A percentile compares a stretch with the other conserved stretches of the same genome.
Evolutionary conservation across 1,140 invertebrate species (phyloP).

Genomic region (Euwallacea fornicatus): DNA sequence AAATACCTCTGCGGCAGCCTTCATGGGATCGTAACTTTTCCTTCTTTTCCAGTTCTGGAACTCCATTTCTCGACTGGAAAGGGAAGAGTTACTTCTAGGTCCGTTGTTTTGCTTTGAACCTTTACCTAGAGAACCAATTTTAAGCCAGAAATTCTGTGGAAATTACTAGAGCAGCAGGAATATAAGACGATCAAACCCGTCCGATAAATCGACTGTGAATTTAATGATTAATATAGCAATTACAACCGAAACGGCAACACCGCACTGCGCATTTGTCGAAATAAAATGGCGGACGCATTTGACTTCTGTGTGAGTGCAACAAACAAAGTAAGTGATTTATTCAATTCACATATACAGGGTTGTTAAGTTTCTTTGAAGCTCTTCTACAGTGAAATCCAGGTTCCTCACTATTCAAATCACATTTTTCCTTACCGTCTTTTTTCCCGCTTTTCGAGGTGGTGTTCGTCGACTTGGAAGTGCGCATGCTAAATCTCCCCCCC

Average conservation of each 20-base stretch:
- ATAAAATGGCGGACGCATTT: too few relatives aligned
- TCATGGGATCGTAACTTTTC: conserved; percentile 89
- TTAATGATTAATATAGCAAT: too few relatives aligned
- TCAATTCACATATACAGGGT: too few relatives aligned
- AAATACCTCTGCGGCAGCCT: conserved; percentile 70
- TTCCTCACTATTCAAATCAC: background rate
- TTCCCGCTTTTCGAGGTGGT: conserved; percentile 38
- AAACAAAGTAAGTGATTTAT: too few relatives aligned
- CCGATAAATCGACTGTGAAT: background rate
- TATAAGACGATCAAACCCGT: background rate
- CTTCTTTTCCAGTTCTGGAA: conserved; percentile 90
- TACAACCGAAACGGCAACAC: too few relatives aligned
- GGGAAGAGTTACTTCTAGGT: conserved; percentile 63
- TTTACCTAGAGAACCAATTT: conserved; percentile 58
- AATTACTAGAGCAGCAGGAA: too few relatives aligned
- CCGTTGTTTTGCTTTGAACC: conserved; percentile 51
- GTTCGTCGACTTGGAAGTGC: conserved; percentile 52
- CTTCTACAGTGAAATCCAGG: too few relatives aligned
- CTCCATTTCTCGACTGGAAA: conserved; percentile 74
- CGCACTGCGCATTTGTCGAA: too few relatives aligned
- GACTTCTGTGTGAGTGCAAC: too few relatives aligned
- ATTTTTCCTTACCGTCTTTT: conserved; percentile 27
- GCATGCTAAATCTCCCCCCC: conserved; percentile 67
- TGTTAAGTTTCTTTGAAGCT: too few relatives aligned
- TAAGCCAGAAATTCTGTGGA: too few relatives aligned